Evolutionary conservation across 2,888 invertebrate genomes (phyloP).

Genomic region (Idaea biselata): DNA sequence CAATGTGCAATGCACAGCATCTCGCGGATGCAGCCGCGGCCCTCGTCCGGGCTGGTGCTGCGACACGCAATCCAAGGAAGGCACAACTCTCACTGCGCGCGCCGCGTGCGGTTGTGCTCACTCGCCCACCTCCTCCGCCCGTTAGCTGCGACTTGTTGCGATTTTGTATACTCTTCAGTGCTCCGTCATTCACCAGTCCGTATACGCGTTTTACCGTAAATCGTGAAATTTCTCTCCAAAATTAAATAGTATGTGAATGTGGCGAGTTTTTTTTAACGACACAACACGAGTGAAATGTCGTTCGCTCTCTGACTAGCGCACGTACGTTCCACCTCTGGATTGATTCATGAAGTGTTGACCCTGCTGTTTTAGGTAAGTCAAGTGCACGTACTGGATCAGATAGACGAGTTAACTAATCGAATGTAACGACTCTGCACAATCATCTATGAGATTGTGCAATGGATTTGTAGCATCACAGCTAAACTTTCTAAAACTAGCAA

Average conservation of each 20-base stretch:
- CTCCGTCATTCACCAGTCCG: slow-evolving; percentile 56
- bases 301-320: slow-evolving; percentile 56
- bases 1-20: slow-evolving; percentile 55
- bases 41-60: slow-evolving; percentile 40
- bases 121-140: slow-evolving; percentile 57
- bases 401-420: not conserved
- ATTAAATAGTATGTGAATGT: slow-evolving; percentile 75
- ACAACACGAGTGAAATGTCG: slow-evolving; percentile 74
- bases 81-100: slow-evolving; percentile 78
- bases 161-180: slow-evolving; percentile 56
- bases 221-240: slow-evolving; percentile 68
- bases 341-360: slow-evolving; percentile 65
- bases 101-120: slow-evolving; percentile 70
- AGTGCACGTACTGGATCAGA: slow-evolving; percentile 16
- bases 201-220: slow-evolving; percentile 59
- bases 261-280: slow-evolving; percentile 59
- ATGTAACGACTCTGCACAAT: not conserved
- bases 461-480: not conserved
- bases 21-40: slow-evolving; percentile 55
- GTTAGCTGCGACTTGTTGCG: slow-evolving; percentile 40
- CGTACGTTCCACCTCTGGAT: slow-evolving; percentile 50
- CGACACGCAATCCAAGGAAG: slow-evolving; percentile 48
- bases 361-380: slow-evolving; percentile 55
- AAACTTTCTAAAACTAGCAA: not conserved
- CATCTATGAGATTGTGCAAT: not conserved